Conservation (phyloP, 1,140 invertebrate genomes). For the Patella vulgata region DNA sequence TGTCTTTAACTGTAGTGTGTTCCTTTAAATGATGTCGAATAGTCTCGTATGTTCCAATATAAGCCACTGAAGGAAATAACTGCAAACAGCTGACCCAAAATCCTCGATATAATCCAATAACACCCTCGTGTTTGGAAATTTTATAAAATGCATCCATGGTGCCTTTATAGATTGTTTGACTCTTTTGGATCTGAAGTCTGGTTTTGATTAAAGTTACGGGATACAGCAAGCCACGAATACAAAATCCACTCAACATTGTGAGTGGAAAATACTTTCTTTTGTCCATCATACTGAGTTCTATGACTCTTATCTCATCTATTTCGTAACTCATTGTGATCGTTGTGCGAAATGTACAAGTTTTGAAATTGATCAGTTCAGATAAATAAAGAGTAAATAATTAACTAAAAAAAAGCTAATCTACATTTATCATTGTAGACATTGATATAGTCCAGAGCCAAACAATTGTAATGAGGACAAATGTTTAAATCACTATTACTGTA, state of each 20-base stretch:
- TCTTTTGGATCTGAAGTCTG: constrained; percentile 79
- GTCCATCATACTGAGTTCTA: constrained; percentile 99
- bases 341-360: too few relatives aligned
- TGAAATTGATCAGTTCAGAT: too few relatives aligned
- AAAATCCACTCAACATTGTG: constrained; percentile 87
- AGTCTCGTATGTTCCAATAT: constrained; percentile 96
- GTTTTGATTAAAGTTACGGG: constrained; percentile 98
- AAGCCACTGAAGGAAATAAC: constrained; percentile 86
- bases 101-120: constrained; percentile 90
- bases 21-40: constrained; percentile 82
- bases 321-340: constrained; percentile 29
- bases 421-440: too few relatives aligned
- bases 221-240: constrained; percentile 90
- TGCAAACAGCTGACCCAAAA: constrained; percentile 89
- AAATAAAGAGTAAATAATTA: too few relatives aligned
- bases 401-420: too few relatives aligned
- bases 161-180: constrained; percentile 78
- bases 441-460: too few relatives aligned
- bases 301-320: constrained; percentile 64
- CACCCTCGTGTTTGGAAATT: constrained; percentile 88
- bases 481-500: too few relatives aligned
- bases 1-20: constrained; percentile 67
- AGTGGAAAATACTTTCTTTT: constrained; percentile 92
- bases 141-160: constrained; percentile 91
- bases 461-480: too few relatives aligned